Evolutionary conservation across 1,140 invertebrate species (phyloP).

Genomic region (Ganaspis sp.): DNA sequence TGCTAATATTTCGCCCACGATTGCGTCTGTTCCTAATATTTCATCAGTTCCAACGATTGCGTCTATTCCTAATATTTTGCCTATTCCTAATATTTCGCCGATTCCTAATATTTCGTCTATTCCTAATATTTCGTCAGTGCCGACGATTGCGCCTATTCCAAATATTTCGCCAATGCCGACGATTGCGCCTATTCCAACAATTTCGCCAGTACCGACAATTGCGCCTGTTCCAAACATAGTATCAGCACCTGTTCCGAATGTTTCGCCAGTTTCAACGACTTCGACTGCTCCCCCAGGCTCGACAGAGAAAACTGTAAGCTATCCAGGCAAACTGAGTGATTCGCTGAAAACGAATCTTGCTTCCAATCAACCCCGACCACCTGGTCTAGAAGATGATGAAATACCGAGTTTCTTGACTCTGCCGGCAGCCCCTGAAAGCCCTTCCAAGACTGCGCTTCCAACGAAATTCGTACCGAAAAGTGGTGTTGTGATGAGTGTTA

Average conservation of each 20-base stretch:
- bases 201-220: neutral
- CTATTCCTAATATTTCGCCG: no score
- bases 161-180: neutral
- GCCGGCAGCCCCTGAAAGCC: conserved; percentile 37
- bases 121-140: no score
- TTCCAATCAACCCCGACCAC: conserved; percentile 65
- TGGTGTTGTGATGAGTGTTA: conserved; percentile 66
- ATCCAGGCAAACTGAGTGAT: conserved; percentile 38
- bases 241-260: neutral
- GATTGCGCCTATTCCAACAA: neutral
- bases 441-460: conserved; percentile 36
- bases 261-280: neutral
- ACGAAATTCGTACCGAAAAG: conserved; percentile 61
- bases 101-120: no score
- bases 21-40: no score
- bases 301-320: neutral
- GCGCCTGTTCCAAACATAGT: no score
- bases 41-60: no score
- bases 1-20: no score
- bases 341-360: conserved; percentile 50
- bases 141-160: neutral
- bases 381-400: conserved; percentile 67
- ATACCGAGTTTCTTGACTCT: conserved; percentile 55
- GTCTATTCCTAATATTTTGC: no score
- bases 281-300: neutral